phyloP scores from a whole-genome alignment of 2,888 invertebrate species.

The Belgica antarctica region DNA sequence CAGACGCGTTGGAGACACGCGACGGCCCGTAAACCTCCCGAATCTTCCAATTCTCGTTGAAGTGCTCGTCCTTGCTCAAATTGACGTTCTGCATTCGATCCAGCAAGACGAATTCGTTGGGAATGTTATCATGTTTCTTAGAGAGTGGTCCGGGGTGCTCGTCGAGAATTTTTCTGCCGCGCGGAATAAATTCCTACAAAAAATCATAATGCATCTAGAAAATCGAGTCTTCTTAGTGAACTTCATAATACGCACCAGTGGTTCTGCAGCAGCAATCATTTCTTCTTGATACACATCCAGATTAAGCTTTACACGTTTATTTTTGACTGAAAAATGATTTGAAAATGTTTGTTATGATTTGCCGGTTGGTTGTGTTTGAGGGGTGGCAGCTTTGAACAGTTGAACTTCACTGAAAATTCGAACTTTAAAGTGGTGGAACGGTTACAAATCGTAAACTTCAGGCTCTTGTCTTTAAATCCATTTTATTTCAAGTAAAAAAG shows the following conservation, averaged over 20 bases:
- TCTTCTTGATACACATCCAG: conserved; percentile 81
- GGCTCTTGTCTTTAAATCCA: background rate
- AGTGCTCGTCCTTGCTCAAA: conserved; percentile 61
- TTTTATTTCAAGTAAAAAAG: background rate
- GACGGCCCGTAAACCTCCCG: conserved; percentile 60
- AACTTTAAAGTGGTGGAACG: no score
- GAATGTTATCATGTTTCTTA: conserved; percentile 54
- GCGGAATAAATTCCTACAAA: conserved; percentile 79
- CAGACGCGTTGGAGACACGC: background rate
- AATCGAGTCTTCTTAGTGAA: conserved; percentile 15
- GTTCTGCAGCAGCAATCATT: conserved; percentile 90
- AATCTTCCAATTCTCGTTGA: conserved; percentile 60
- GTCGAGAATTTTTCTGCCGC: conserved; percentile 76
- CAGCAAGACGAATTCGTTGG: conserved; percentile 65
- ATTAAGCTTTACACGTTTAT: conserved; percentile 56
- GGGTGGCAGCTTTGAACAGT: no score
- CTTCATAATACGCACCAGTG: conserved; percentile 63
- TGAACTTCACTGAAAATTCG: no score
- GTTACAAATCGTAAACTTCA: no score
- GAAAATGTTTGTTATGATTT: background rate
- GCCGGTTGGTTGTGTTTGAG: no score
- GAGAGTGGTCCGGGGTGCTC: conserved; percentile 72
- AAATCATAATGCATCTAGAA: conserved; percentile 24
- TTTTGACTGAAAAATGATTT: background rate
- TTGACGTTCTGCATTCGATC: conserved; percentile 75